Base-by-base conservation (phyloP, 64 coral and sea anemone species). In the Pocillopora verrucosa region DNA sequence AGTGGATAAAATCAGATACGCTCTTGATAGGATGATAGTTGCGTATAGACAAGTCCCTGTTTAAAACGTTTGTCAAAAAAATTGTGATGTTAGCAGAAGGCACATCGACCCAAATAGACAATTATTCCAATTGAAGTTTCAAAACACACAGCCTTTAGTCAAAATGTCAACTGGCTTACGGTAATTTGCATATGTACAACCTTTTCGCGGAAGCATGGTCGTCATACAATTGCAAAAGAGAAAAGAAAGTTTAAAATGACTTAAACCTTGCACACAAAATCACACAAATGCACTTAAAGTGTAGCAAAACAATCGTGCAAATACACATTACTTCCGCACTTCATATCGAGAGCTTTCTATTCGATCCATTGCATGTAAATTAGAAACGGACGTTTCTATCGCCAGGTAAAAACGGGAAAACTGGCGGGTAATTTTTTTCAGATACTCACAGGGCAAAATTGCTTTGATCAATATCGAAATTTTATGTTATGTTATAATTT, bases 401-500 rank as follows among this genome's bases (percentile, higher is more conserved):
- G 58, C 16, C 5, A 68, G 20, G 58, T n/a, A 56, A 84, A 70
- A 69, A 17, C 34, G 35, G 11, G 38, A 83, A 63, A 25, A 34
- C 16, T 67, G 13, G 77, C 10, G 62, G 41, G 36, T 56, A 68
- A 6, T 17, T 84, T 22, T 22, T 25, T 59, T n/a, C 17, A 59
- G 59, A 25, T 63, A 30, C 82, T 56, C 56, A 41, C 82, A 17
- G 82, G 1, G 36, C 16, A 85, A 85, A 85, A 72, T 85, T 30
- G 65, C 37, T 72, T 63, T 41, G 65, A 68, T 51, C 68, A 84
- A 84, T 17, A 69, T n/a, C 65, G 19, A 37, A 16, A 89, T 45
- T 77, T 89, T 62, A 19, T 82, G 25, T 79, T 69, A 58, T 69
- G 65, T 79, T 76, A n/a, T n/a, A 73, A 60, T 51, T 58, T 81